Evolutionary conservation across 2,888 invertebrate genomes (phyloP).

Genomic region (Torymus tubicola): DNA sequence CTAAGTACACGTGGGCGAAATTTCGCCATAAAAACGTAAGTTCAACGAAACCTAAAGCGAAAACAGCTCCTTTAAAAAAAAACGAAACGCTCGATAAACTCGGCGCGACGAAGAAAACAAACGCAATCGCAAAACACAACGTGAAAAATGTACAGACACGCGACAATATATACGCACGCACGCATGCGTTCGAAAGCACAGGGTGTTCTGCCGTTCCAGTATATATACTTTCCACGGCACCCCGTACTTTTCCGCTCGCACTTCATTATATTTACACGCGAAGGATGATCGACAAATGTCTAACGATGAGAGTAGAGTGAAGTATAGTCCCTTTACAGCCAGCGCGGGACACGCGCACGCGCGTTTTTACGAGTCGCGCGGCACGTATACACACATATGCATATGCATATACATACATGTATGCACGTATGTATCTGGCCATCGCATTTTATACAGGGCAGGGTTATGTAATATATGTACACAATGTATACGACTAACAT

Average conservation of each 20-base stretch:
- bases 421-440: background rate
- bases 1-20: background rate
- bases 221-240: background rate
- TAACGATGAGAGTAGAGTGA: constrained; percentile 24
- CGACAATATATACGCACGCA: background rate
- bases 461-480: constrained; percentile 34
- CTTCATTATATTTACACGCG: constrained; percentile 41
- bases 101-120: background rate
- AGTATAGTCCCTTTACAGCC: constrained; percentile 26
- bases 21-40: background rate
- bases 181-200: background rate
- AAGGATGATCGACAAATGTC: constrained; percentile 41
- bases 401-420: no score
- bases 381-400: no score
- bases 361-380: constrained; percentile 5
- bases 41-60: background rate
- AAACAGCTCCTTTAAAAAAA: background rate
- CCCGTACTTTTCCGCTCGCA: background rate
- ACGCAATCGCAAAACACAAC: background rate
- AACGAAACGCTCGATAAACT: constrained; percentile 1
- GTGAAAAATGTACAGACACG: background rate
- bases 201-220: constrained; percentile 2
- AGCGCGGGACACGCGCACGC: background rate
- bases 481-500: constrained; percentile 18
- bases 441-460: constrained; percentile 43